Base-by-base conservation (phyloP, 1,140 invertebrate species). In the Acromyrmex heyeri region DNA sequence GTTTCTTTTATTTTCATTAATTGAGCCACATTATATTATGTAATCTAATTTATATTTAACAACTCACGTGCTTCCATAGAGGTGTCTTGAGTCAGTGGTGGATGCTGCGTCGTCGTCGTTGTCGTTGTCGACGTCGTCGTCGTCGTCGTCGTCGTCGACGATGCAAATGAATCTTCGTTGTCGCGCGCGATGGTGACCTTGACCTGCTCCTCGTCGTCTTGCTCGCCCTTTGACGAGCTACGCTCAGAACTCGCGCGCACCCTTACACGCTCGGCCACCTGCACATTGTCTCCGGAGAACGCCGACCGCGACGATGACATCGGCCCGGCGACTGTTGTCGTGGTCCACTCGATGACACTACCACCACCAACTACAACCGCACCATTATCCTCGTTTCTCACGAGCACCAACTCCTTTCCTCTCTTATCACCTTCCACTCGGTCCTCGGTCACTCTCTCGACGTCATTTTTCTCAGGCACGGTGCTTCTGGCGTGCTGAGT, bases 61-160 rank as follows among this genome's bases (percentile, higher is more conserved):
- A 30, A 94, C 94, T 94, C 82, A 94, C 94, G 89, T 94, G 93
- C 91, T 94, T 94, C 93, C 94, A 94, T 94, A 94, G 93, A 93
- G 91, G 93, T 93, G 87, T 93, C 92, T 89, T 90, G 92, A 86
- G 92, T 93, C 82, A 92, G 89, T 87, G 93, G 88, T 88, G 93
- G 92, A 85, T 91, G 90, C 86, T 93, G 91, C 91, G 93, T 93
- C 24, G 92, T 92, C 82, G 91, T 81, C 3, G 27, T 30, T 2
- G 91, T 88, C 59, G 89, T 76, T 55, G 86, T 91, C 78, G 88
- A 91, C 21, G 87, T 91, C 90, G 88, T 91, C 21, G 87, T 91
- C 87, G 87, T 77, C 62, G 86, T 91, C 76, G 88, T 91, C 21
- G 87, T 91, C 88, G 87, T 77, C 21, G 48, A 27, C 24, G 85